These are phyloP conservation scores for Bibio marci DNA, from an alignment of 2,888 invertebrate species.

Conservation along the genomic window DNA sequence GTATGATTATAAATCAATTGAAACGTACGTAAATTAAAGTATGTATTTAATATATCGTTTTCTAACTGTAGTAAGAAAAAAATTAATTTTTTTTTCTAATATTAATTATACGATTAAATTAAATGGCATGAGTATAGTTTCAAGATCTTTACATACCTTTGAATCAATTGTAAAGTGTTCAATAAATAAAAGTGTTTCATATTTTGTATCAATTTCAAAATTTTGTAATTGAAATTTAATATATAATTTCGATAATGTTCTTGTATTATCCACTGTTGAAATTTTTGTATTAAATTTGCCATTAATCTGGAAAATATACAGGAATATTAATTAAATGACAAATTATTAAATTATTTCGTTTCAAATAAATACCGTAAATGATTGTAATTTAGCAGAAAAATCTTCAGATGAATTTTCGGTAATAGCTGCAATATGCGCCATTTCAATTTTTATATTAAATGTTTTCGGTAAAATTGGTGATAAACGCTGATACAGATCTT, in stretches of 20 bases:
- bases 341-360: neutral
- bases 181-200: slow-evolving; percentile 36
- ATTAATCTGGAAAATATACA: slow-evolving; percentile 37
- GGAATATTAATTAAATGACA: too few relatives aligned
- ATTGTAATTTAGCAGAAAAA: slow-evolving; percentile 49
- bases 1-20: slow-evolving; percentile 49
- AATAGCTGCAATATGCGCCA: slow-evolving; percentile 49
- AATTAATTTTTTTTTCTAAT: too few relatives aligned
- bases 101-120: too few relatives aligned
- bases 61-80: slow-evolving; percentile 21
- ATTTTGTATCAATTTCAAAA: slow-evolving; percentile 40
- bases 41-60: slow-evolving; percentile 45
- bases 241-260: slow-evolving; percentile 37
- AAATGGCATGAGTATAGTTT: too few relatives aligned
- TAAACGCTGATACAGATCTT: slow-evolving; percentile 42
- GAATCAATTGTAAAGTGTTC: slow-evolving; percentile 44
- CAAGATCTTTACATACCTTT: slow-evolving; percentile 30
- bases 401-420: slow-evolving; percentile 51
- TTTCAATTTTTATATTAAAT: slow-evolving; percentile 54
- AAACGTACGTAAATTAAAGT: slow-evolving; percentile 50
- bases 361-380: slow-evolving; percentile 45
- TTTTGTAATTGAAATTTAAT: slow-evolving; percentile 46
- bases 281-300: slow-evolving; percentile 38
- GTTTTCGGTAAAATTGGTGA: slow-evolving; percentile 71
- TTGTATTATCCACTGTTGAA: slow-evolving; percentile 18